phyloP scores from a whole-genome alignment of 1,140 invertebrate genomes.

The Lepidurus arcticus region DNA sequence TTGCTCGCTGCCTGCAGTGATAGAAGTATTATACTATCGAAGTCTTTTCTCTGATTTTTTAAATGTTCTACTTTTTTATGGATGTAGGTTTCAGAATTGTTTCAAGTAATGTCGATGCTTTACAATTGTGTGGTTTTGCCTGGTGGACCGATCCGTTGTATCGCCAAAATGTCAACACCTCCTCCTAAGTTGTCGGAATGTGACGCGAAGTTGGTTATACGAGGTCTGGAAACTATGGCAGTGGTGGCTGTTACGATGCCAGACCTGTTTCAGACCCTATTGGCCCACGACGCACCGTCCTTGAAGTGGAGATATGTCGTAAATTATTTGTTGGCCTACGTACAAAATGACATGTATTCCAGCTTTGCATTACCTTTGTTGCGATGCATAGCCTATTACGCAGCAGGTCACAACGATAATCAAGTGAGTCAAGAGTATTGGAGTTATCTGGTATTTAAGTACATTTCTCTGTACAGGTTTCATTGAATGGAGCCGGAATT shows the following conservation, averaged over 20 bases:
- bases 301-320: conserved; percentile 83
- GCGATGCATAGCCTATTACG: conserved; percentile 72
- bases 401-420: conserved; percentile 70
- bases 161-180: background rate
- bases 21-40: background rate
- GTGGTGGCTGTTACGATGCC: conserved; percentile 27
- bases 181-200: background rate
- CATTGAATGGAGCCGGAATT: conserved; percentile 69
- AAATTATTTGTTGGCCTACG: conserved; percentile 75
- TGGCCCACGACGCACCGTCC: conserved; percentile 76
- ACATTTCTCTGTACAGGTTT: conserved; percentile 33
- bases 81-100: background rate
- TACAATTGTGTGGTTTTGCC: background rate
- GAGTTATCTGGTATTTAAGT: background rate
- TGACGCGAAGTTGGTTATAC: conserved; percentile 23
- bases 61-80: background rate
- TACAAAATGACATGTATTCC: conserved; percentile 49
- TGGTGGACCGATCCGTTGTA: background rate
- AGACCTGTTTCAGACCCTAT: conserved; percentile 58
- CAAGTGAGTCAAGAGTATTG: conserved; percentile 55
- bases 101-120: background rate
- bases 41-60: background rate
- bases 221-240: background rate
- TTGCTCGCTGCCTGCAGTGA: background rate
- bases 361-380: conserved; percentile 58